Conservation (phyloP, 2,113 vertebrate species). For the Mobula hypostoma region DNA sequence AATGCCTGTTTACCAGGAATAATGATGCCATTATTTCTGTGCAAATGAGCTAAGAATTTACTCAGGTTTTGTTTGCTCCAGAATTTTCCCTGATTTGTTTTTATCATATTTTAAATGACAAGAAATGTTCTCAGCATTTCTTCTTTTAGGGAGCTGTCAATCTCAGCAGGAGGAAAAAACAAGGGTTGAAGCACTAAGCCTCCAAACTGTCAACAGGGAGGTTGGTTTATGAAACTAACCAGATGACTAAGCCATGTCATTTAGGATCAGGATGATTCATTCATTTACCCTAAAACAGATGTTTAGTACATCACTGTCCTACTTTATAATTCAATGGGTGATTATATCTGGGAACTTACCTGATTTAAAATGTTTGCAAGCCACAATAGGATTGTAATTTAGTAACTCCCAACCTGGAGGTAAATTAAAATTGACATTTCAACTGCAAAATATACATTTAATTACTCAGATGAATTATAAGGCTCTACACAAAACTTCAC, state of each 20-base stretch:
- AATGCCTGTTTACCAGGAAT: neutral
- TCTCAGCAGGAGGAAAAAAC: neutral
- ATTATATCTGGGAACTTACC: neutral
- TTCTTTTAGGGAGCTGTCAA: no score
- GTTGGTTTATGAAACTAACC: neutral
- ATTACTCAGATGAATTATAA: no score
- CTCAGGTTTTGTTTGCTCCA: neutral
- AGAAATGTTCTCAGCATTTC: no score
- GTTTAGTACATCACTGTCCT: neutral
- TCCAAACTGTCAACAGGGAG: neutral
- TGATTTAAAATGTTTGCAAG: no score
- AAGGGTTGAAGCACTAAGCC: neutral
- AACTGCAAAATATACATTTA: no score
- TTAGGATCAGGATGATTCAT: slow-evolving; percentile 15
- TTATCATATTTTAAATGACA: neutral
- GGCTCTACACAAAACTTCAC: no score
- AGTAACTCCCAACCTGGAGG: no score
- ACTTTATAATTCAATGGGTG: neutral
- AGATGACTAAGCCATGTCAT: neutral
- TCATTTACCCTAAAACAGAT: neutral
- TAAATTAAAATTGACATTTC: no score
- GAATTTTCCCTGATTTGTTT: neutral
- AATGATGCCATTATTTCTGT: neutral
- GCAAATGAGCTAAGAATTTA: neutral
- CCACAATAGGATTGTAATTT: no score